Percentiles rank a stretch among this genome's conserved stretches.
Conservation (phyloP, 2,113 vertebrate genomes). For the Mustelus asterias region DNA sequence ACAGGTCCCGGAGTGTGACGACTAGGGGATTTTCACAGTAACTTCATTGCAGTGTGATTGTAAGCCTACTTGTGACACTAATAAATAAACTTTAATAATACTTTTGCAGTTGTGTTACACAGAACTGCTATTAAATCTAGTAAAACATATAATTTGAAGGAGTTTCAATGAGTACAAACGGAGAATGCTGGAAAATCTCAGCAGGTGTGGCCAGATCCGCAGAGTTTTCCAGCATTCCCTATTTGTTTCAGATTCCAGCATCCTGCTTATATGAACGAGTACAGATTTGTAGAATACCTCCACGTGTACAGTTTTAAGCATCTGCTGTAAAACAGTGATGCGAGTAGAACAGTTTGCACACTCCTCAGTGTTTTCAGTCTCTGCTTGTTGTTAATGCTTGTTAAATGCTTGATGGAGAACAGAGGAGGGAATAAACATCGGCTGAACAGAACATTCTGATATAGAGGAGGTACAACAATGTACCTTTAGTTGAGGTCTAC, state of each 20-base stretch:
- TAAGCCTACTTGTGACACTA: too few species aligned
- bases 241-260: too few species aligned
- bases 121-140: not conserved
- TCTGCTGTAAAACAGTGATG: not conserved
- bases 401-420: not conserved
- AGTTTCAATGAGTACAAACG: too few species aligned
- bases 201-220: too few species aligned
- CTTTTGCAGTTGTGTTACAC: not conserved
- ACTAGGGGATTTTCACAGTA: too few species aligned
- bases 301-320: not conserved
- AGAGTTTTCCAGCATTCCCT: too few species aligned
- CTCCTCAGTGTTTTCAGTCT: not conserved
- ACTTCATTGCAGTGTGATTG: too few species aligned
- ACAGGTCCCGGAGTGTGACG: too few species aligned
- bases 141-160: not conserved
- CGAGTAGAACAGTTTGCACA: not conserved
- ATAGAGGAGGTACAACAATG: not conserved
- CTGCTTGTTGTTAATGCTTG: not conserved
- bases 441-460: not conserved
- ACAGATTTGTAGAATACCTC: not conserved
- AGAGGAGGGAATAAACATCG: not conserved
- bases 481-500: not conserved
- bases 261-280: not conserved
- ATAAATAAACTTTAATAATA: too few species aligned
- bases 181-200: too few species aligned